These are phyloP conservation scores for Tortrix viridana DNA, from an alignment of 2,888 invertebrate genomes.

Conservation along the genomic window DNA sequence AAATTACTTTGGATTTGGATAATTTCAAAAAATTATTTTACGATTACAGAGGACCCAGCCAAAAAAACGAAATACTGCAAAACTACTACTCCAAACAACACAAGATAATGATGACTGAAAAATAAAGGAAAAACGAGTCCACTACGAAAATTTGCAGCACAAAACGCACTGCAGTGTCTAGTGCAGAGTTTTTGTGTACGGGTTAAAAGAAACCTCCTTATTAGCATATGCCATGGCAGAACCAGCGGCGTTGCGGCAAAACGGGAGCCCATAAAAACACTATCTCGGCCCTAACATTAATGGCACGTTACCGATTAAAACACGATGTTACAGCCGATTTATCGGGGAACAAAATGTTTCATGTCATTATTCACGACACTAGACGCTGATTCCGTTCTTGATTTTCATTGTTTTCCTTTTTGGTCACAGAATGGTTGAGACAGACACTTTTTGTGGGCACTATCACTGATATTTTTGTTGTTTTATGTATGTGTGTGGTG, in stretches of 20 bases:
- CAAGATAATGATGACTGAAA: conserved; percentile 6
- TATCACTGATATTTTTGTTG: conserved; percentile 49
- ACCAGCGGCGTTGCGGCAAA: conserved; percentile 56
- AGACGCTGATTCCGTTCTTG: conserved; percentile 53
- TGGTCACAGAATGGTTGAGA: conserved; percentile 43
- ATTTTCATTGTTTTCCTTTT: conserved; percentile 48
- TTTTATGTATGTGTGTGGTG: conserved; percentile 52
- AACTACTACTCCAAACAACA: conserved; percentile 21
- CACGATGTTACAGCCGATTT: conserved; percentile 72
- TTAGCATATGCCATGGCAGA: conserved; percentile 78
- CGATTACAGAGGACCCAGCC: neutral
- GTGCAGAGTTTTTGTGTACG: conserved; percentile 82
- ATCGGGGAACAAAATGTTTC: conserved; percentile 75
- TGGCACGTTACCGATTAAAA: conserved; percentile 74
- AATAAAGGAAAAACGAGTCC: conserved; percentile 14
- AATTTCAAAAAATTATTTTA: neutral
- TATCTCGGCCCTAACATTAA: conserved; percentile 58
- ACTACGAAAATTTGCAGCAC: conserved; percentile 74
- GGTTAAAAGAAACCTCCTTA: conserved; percentile 76
- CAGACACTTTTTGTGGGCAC: conserved; percentile 48
- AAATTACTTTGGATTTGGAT: neutral
- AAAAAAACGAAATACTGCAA: conserved; percentile 8
- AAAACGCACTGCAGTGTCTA: conserved; percentile 83
- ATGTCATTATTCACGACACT: conserved; percentile 70
- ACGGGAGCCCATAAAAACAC: conserved; percentile 48